A percentile compares a stretch with the other conserved stretches of the same genome.
Conservation (phyloP, 1,140 invertebrate species). For the Leptopilina boulardi region DNA sequence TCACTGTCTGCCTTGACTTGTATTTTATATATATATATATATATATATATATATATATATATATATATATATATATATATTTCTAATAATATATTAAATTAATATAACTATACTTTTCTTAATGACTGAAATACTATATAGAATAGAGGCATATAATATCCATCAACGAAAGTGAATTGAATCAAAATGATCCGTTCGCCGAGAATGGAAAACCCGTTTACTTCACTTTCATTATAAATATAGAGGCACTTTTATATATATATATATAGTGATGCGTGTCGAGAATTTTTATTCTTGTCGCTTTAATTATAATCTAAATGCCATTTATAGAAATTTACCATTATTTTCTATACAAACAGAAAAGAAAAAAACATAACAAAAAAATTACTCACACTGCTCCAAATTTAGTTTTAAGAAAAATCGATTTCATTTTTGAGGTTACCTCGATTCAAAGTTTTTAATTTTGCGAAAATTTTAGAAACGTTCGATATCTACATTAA, state of each 20-base stretch:
- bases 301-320: background rate
- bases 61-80: no score
- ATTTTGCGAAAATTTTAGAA: no score
- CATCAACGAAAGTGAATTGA: constrained; percentile 14
- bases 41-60: no score
- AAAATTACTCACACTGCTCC: no score
- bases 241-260: no score
- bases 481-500: no score
- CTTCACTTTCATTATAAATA: constrained; percentile 15
- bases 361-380: background rate
- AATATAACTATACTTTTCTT: background rate
- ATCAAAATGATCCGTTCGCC: background rate
- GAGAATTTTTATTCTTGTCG: background rate
- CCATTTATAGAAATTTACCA: background rate
- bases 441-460: no score
- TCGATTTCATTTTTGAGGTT: no score
- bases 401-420: no score
- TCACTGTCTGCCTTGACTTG: constrained; percentile 4
- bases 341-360: background rate
- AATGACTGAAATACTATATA: background rate
- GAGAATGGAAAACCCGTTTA: constrained; percentile 9
- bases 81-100: background rate
- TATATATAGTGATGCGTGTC: background rate
- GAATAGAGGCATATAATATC: no score
- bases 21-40: background rate